Conservation (phyloP, 2,113 vertebrate genomes). For the Copsychus sechellarum region DNA sequence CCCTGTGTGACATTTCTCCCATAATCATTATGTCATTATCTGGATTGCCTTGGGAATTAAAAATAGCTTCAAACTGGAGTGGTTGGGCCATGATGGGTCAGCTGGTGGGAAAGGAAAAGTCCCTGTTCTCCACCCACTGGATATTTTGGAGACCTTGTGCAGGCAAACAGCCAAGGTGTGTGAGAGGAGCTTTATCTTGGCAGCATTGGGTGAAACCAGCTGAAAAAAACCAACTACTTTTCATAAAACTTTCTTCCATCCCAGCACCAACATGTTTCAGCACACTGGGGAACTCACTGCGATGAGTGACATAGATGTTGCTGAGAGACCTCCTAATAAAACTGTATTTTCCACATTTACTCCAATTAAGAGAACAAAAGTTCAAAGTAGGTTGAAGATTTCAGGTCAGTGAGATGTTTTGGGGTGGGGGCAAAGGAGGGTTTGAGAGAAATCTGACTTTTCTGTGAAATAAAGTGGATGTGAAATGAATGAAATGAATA, state of each 20-base stretch:
- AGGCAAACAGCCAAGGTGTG: conserved; percentile 2
- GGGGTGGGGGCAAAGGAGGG: not conserved
- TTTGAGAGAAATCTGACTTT: not conserved
- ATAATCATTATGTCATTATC: not conserved
- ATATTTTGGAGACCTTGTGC: not conserved
- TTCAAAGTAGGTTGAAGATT: not conserved
- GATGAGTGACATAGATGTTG: not conserved
- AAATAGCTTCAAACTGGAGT: not conserved
- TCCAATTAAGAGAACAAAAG: not conserved
- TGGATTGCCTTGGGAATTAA: not conserved
- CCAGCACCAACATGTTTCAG: not conserved
- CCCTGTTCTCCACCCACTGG: not conserved
- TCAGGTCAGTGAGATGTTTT: not conserved
- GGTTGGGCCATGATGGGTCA: not conserved
- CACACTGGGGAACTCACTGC: not conserved
- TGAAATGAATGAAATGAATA: not conserved
- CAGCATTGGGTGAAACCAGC: not conserved
- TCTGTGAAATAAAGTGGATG: not conserved
- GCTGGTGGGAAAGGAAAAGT: conserved; percentile 13
- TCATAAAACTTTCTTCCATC: not conserved
- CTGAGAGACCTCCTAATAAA: not conserved
- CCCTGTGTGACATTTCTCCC: not conserved
- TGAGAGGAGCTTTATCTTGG: not conserved
- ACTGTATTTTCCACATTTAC: not conserved
- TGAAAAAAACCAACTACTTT: not conserved